Base-by-base conservation (phyloP, 2,888 invertebrate species). In the Lepidocyrtoides sp. region DNA sequence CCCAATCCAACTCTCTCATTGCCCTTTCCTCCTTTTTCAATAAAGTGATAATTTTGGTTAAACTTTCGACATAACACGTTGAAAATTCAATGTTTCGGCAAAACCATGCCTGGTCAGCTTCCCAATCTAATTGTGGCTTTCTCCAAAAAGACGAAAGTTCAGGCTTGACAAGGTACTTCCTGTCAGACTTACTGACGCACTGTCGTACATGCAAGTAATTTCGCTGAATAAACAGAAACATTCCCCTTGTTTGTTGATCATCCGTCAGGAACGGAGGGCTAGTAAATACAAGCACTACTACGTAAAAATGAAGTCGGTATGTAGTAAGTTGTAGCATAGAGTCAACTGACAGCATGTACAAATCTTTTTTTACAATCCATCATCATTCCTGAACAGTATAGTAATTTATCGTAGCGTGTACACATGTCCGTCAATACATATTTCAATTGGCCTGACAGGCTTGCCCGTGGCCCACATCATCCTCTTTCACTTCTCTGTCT, bases 291-390 rank as follows among this genome's bases (percentile, higher is more conserved):
- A n/a, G n/a, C n/a, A n/a, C n/a, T n/a, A n/a, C n/a, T n/a, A n/a
- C n/a, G n/a, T n/a, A 17, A 41, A 20, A 72, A 36, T 5, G 2
- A 14, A 41, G 69, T 72, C 17, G 17, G 26, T 23, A 10, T 20
- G 60, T 63, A 29, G 29, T n/a, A n/a, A n/a, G 12, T 63, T 23
- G 7, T 72, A 72, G 41, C 41, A 72, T 12, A 72, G n/a, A 72
- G 14, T 44, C 41, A 41, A 72, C 69, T 72, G 69, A 72, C 69
- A 72, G 29, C n/a, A 20, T 72, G 69, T 36, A 72, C 36, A 36
- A n/a, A n/a, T 72, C 69, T 10, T 20, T 36, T 23, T 36, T 36
- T 17, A 72, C 17, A 23, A 41, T 36, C n/a, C 36, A 2, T 17
- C 60, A 36, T 36, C 69, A 20, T 32, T 69, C 36, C 12, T 1